phyloP scores from a whole-genome alignment of 53 echinoderm and acorn worm species.

The Temnopleurus reevesii region DNA sequence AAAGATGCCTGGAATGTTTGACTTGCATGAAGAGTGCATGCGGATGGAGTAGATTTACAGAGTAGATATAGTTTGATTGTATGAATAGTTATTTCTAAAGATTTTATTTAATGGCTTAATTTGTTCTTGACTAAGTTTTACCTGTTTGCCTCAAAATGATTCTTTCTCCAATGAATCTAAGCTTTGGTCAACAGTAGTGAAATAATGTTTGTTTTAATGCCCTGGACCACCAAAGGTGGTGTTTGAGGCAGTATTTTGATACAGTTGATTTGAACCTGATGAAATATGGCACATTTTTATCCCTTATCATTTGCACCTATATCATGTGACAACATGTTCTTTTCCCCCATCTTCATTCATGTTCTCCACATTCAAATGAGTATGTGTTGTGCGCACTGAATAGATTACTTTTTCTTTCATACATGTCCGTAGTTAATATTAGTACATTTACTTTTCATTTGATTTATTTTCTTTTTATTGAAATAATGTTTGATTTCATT shows the following conservation, averaged over 20 bases:
- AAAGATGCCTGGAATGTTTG: conserved; percentile 29
- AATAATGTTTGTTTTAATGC: too few relatives aligned
- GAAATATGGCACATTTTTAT: conserved; percentile 45
- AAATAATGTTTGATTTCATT: conserved; percentile 4
- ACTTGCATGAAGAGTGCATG: conserved; percentile 23
- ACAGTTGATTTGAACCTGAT: conserved; percentile 36
- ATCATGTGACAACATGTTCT: conserved; percentile 13
- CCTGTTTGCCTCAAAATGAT: conserved; percentile 26
- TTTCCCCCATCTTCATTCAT: not conserved
- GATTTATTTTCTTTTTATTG: not conserved
- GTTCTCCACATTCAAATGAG: not conserved
- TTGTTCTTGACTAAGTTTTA: conserved; percentile 33
- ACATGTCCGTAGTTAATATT: not conserved
- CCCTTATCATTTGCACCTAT: not conserved
- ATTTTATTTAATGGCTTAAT: conserved; percentile 8
- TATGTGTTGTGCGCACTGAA: not conserved
- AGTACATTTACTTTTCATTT: conserved; percentile 2
- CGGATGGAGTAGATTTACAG: not conserved
- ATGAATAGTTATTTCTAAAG: not conserved
- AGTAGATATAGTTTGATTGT: not conserved
- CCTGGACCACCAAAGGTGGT: too few relatives aligned
- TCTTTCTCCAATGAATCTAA: conserved; percentile 29
- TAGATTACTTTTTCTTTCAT: not conserved
- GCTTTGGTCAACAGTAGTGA: not conserved
- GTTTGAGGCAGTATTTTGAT: not conserved